These are phyloP conservation scores for Pseudoatta argentina DNA, from an alignment of 1,140 invertebrate genomes.

Conservation along the genomic window DNA sequence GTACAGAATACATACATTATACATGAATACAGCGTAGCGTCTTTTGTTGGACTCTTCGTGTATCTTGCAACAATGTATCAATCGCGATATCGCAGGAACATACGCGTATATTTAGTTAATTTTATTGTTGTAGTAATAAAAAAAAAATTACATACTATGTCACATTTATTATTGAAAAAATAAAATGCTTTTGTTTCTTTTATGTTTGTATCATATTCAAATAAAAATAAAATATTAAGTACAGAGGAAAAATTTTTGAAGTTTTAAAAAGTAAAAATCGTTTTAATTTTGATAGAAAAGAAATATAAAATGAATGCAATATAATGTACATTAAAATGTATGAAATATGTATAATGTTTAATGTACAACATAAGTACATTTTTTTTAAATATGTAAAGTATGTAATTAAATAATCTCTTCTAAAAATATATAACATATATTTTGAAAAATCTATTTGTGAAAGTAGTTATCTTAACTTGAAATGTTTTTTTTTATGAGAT, in stretches of 20 bases:
- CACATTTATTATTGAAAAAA: no score
- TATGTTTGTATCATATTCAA: no score
- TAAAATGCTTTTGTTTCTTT: no score
- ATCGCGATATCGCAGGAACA: not conserved
- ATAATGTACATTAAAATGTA: not conserved
- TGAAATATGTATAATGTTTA: not conserved
- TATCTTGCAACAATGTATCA: not conserved
- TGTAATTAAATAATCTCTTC: not conserved
- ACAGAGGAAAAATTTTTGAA: no score
- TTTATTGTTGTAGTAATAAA: no score
- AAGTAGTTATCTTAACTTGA: no score
- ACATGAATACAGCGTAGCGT: not conserved
- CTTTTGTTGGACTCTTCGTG: not conserved
- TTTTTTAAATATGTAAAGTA: not conserved
- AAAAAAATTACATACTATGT: no score
- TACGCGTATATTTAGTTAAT: not conserved
- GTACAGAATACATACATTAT: not conserved
- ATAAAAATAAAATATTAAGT: no score
- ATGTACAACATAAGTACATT: not conserved
- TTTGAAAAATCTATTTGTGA: no score
- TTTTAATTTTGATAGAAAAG: not conserved
- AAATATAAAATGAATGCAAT: not conserved
- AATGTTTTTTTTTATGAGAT: no score
- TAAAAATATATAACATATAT: not conserved
- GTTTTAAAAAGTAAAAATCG: not conserved